Evolutionary conservation across 2,797 vertebrate genomes (phyloP), one percentile per base, ranked within the genome.

Genomic region (Cyclura pinguis): DNA sequence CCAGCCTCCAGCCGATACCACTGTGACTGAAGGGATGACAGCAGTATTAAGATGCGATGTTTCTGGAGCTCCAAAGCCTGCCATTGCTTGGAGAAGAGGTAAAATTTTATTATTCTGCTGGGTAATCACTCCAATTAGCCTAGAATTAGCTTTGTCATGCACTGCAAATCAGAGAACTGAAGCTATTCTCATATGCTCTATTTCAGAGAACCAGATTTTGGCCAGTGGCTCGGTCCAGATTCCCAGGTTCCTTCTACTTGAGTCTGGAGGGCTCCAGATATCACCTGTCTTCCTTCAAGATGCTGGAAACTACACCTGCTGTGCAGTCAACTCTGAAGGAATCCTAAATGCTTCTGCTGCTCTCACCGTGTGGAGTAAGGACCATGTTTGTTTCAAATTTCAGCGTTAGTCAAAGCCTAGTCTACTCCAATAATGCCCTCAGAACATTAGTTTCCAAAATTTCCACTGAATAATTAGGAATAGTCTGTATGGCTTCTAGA

Each of bases 281-380:
- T 93, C 96, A 10, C 98, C 99, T 0, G 96, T 98, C 95, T 97
- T 95, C 92, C 96, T 98, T 88, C 98, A 98, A 93, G 99, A 99
- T 80, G 98, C 98, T 0, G 98, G 98, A 91, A 98, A 97, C 78
- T 99, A 99, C 94, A 98, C 98, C 59, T 99, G 99, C 97, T 97
- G 97, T 0, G 98, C 98, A 7, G 96, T 96, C 93, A 99, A 98
- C 96, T 95, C 97, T 0, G 98, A 98, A 92, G 98, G 98, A 86
- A 94, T 96, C 64, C 96, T 99, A 93, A 98, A 98, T 1, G 95
- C 98, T 18, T 98, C 97, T 0, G 98, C 98, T 38, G 90, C 81
- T 0, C 98, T 99, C 93, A 99, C 98, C 0, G 98, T 99, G 88
- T 99, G 98, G 98, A 99, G 99, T 99, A 98, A 98, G 98, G 90